Conservation (phyloP, 2,888 invertebrate genomes). For the Lasioglossum marginatum region DNA sequence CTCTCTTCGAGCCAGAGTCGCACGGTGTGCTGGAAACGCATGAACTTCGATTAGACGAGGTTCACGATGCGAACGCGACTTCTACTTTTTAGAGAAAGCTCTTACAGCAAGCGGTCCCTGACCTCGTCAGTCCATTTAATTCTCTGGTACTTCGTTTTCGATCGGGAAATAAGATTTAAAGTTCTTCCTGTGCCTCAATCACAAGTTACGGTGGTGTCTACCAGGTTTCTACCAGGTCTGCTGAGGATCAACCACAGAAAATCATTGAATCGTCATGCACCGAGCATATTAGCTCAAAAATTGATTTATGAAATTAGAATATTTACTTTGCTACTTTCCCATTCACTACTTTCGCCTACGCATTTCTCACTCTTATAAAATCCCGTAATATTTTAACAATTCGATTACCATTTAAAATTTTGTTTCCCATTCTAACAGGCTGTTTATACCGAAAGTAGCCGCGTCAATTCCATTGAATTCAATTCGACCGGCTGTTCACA, state of each 20-base stretch:
- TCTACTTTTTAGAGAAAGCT: not conserved
- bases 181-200: too few relatives aligned
- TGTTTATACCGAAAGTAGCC: not conserved
- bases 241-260: too few relatives aligned
- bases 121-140: not conserved
- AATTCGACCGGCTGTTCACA: constrained; percentile 2
- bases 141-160: not conserved
- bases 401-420: not conserved
- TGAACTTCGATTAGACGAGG: not conserved
- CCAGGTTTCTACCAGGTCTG: too few relatives aligned
- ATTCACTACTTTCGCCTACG: not conserved
- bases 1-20: constrained; percentile 3
- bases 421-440: not conserved
- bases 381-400: not conserved
- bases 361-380: not conserved
- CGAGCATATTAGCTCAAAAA: too few relatives aligned
- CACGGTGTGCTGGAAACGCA: not conserved
- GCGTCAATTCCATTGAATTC: not conserved
- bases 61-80: not conserved
- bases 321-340: too few relatives aligned
- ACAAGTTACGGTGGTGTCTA: too few relatives aligned
- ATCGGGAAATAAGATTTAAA: too few relatives aligned
- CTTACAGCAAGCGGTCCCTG: not conserved
- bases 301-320: too few relatives aligned
- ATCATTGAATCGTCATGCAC: too few relatives aligned